phyloP scores from a whole-genome alignment of 2,888 invertebrate genomes.

The Psococerastis gibbosa region DNA sequence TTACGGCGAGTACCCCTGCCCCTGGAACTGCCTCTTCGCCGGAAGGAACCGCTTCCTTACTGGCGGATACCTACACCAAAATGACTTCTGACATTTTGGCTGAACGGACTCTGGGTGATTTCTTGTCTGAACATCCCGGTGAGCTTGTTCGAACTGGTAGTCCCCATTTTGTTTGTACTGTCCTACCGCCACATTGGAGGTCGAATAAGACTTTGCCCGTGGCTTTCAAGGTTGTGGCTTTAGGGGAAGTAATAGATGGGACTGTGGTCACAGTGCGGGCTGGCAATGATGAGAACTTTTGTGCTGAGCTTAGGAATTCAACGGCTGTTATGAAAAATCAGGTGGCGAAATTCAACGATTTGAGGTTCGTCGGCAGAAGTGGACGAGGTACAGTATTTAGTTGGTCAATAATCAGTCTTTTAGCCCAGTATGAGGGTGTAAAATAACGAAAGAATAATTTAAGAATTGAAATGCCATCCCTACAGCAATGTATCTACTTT shows the following conservation, averaged over 20 bases:
- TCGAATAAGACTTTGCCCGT: conserved; percentile 96
- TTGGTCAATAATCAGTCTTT: too few species aligned
- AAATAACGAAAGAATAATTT: too few species aligned
- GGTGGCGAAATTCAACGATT: conserved; percentile 96
- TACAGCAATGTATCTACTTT: too few species aligned
- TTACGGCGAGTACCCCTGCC: conserved; percentile 29
- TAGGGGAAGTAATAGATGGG: conserved; percentile 89
- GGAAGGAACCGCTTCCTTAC: conserved; percentile 40
- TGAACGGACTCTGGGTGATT: conserved; percentile 69
- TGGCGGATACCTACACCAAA: conserved; percentile 70
- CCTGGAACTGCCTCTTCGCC: conserved; percentile 45
- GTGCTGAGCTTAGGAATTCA: conserved; percentile 85
- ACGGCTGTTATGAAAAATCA: conserved; percentile 96
- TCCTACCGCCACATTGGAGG: conserved; percentile 90
- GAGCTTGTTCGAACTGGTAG: conserved; percentile 82
- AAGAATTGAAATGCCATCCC: too few species aligned
- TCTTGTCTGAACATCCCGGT: conserved; percentile 76
- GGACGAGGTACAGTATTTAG: conserved; percentile 99
- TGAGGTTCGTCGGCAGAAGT: conserved; percentile 94
- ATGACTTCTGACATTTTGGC: conserved; percentile 81
- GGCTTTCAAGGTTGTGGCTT: conserved; percentile 88
- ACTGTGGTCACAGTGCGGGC: conserved; percentile 90
- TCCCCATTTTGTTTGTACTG: conserved; percentile 89
- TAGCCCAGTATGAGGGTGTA: too few species aligned
- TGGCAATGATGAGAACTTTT: conserved; percentile 96